Evolutionary conservation across 1,140 invertebrate genomes (phyloP).

Genomic region (Drosophila gunungcola): DNA sequence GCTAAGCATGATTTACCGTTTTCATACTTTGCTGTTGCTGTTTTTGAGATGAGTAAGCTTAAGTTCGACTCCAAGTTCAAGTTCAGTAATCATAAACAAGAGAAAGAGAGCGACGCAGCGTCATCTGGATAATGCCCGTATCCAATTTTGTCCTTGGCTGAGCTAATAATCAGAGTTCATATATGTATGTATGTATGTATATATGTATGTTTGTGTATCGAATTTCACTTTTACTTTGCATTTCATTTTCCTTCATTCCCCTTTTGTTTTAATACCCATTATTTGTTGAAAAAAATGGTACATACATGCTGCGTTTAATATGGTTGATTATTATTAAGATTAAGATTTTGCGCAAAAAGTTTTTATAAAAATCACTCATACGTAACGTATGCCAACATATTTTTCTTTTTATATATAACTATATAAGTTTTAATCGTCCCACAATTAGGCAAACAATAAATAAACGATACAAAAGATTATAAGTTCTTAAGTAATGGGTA

Average conservation of each 20-base stretch:
- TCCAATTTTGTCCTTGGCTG: constrained; percentile 39
- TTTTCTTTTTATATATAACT: too few species aligned
- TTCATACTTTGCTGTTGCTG: constrained; percentile 7
- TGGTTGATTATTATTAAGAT: too few species aligned
- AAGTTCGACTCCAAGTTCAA: constrained; percentile 45
- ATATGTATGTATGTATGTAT: constrained; percentile 5
- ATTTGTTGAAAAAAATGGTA: neutral
- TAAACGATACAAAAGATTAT: too few species aligned
- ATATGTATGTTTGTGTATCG: constrained; percentile 24
- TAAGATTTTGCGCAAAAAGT: neutral
- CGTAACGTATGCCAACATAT: too few species aligned
- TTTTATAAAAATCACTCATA: neutral
- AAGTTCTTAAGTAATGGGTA: neutral
- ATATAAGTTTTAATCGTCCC: too few species aligned
- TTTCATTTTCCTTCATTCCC: constrained; percentile 6
- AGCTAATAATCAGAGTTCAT: constrained; percentile 21
- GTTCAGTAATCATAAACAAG: constrained; percentile 20
- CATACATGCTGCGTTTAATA: neutral
- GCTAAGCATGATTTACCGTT: constrained; percentile 53
- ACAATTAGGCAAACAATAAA: too few species aligned
- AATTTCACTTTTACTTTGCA: constrained; percentile 32
- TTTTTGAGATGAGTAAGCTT: constrained; percentile 42
- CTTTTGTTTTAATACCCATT: neutral
- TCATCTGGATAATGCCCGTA: neutral
- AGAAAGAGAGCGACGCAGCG: constrained; percentile 1